A percentile compares a stretch with the other conserved stretches of the same genome.
phyloP scores from a whole-genome alignment of 2,888 invertebrate genomes.

The Globia sparganii region DNA sequence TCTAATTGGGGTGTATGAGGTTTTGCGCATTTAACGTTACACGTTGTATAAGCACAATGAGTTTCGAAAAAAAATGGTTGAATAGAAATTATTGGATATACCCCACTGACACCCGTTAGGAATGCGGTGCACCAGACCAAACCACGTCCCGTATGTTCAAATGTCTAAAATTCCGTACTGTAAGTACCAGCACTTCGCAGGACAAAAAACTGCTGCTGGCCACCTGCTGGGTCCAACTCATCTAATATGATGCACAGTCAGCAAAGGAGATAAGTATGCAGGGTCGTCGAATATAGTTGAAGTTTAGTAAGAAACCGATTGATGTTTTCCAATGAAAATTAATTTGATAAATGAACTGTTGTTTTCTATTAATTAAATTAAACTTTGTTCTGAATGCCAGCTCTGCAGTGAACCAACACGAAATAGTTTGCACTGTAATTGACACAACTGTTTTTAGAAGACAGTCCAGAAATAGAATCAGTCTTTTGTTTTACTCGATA shows the following conservation, averaged over 20 bases:
- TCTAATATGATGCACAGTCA: too few species aligned
- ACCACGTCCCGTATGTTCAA: neutral
- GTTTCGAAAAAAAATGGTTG: neutral
- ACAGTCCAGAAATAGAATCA: conserved; percentile 33
- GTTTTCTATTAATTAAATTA: too few species aligned
- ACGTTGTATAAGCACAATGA: too few species aligned
- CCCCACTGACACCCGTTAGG: neutral
- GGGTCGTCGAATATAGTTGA: too few species aligned
- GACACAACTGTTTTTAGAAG: conserved; percentile 35
- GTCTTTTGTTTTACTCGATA: conserved; percentile 6
- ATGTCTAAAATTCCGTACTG: neutral
- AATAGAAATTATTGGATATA: neutral
- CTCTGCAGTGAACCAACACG: conserved; percentile 11
- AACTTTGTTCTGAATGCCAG: conserved; percentile 26
- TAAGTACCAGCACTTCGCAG: neutral
- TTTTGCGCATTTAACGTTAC: too few species aligned
- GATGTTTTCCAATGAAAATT: too few species aligned
- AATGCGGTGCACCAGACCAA: neutral
- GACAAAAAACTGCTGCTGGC: neutral
- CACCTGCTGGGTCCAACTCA: neutral
- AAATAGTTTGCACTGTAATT: conserved; percentile 40
- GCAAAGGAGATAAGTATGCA: too few species aligned
- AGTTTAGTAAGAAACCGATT: too few species aligned
- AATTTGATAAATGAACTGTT: too few species aligned
- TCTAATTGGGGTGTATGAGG: too few species aligned